Conservation (phyloP, 2,113 vertebrate species). For the Aplodontia rufa region DNA sequence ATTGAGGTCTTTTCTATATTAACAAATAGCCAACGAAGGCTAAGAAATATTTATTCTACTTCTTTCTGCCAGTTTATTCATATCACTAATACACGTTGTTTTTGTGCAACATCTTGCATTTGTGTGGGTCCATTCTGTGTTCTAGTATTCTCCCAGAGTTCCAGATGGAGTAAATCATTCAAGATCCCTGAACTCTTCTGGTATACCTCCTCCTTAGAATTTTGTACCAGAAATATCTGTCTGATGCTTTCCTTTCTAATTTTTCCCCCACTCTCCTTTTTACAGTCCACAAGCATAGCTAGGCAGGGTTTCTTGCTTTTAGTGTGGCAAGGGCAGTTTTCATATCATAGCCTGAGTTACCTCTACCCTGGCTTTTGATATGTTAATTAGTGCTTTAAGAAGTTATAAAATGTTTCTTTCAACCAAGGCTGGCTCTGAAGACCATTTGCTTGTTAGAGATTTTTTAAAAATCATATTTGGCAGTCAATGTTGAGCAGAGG, state of each 20-base stretch:
- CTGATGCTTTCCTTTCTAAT: neutral
- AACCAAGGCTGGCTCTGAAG: neutral
- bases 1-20: neutral
- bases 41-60: neutral
- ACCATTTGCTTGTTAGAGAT: neutral
- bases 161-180: neutral
- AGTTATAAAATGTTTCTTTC: constrained; percentile 40
- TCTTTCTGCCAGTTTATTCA: neutral
- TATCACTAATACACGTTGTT: neutral
- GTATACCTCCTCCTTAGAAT: neutral
- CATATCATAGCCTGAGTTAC: neutral
- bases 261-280: neutral
- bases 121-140: neutral
- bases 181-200: neutral
- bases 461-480: neutral
- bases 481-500: neutral
- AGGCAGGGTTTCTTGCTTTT: neutral
- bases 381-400: constrained; percentile 30
- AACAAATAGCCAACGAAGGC: neutral
- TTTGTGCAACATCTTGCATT: neutral
- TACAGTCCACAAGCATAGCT: neutral
- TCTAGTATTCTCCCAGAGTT: neutral
- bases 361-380: neutral
- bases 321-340: neutral
- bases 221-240: neutral